A percentile compares a stretch with the other conserved stretches of the same genome.
Evolutionary conservation across 2,113 vertebrate genomes (phyloP).

Genomic region (Phylloscopus trochiloides): DNA sequence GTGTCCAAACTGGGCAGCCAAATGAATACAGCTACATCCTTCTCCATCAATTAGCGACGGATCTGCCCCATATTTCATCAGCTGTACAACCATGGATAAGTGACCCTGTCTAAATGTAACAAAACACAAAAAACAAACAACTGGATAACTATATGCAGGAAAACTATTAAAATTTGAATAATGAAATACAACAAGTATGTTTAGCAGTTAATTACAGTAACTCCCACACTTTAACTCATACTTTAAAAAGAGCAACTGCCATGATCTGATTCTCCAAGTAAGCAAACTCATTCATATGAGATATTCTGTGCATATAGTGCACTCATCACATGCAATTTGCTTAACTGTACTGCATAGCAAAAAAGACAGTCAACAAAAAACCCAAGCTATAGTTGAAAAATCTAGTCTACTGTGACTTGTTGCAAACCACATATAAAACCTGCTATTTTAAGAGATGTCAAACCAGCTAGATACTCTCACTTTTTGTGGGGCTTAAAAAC

Average conservation of each 20-base stretch:
- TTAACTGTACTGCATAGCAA: background rate
- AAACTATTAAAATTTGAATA: background rate
- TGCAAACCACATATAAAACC: background rate
- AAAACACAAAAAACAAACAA: constrained; percentile 44
- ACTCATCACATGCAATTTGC: background rate
- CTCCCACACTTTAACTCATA: background rate
- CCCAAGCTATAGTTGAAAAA: background rate
- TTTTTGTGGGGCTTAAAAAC: background rate
- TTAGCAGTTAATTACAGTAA: background rate
- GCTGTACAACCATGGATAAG: constrained; percentile 98
- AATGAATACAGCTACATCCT: constrained; percentile 96
- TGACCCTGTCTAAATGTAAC: constrained; percentile 89
- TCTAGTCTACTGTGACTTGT: background rate
- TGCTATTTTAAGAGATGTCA: background rate
- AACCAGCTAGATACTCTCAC: background rate
- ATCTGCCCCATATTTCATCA: constrained; percentile 96
- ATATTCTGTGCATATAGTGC: background rate
- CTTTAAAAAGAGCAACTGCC: background rate
- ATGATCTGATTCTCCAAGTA: background rate
- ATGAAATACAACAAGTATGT: background rate
- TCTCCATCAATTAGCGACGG: constrained; percentile 97
- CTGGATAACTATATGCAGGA: background rate
- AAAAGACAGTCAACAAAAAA: background rate
- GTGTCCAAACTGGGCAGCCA: constrained; percentile 98
- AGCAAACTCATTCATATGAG: background rate